Conservation (phyloP, 1,140 invertebrate species). For the Drosophila sturtevanti region DNA sequence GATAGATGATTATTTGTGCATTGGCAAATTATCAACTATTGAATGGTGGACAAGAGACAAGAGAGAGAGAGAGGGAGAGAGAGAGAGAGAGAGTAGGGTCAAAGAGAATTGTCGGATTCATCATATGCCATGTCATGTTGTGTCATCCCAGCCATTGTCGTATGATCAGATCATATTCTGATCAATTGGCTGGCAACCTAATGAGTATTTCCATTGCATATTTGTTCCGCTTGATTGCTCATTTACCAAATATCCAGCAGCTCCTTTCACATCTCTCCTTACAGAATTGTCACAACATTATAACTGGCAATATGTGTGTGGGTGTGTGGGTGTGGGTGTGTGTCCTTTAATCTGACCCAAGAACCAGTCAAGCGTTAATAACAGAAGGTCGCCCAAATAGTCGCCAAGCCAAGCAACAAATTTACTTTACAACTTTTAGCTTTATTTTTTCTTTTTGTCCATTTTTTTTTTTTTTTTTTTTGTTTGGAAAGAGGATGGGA, state of each 20-base stretch:
- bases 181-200: conserved; percentile 8
- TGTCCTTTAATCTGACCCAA: not conserved
- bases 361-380: not conserved
- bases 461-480: not conserved
- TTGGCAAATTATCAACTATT: conserved; percentile 58
- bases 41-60: conserved; percentile 14
- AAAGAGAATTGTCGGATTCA: not conserved
- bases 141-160: not conserved
- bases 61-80: conserved; percentile 9
- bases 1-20: conserved; percentile 42
- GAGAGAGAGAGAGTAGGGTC: too few species aligned
- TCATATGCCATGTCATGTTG: conserved; percentile 24
- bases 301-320: not conserved
- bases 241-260: not conserved
- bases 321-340: not conserved
- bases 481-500: not conserved
- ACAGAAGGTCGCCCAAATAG: not conserved
- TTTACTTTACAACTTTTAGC: conserved; percentile 1
- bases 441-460: not conserved
- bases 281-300: too few species aligned
- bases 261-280: not conserved
- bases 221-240: not conserved
- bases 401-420: not conserved
- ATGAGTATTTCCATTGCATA: conserved; percentile 1
- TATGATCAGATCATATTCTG: not conserved